Base-by-base conservation (phyloP, 2,888 invertebrate species). In the Atherix ibis region DNA sequence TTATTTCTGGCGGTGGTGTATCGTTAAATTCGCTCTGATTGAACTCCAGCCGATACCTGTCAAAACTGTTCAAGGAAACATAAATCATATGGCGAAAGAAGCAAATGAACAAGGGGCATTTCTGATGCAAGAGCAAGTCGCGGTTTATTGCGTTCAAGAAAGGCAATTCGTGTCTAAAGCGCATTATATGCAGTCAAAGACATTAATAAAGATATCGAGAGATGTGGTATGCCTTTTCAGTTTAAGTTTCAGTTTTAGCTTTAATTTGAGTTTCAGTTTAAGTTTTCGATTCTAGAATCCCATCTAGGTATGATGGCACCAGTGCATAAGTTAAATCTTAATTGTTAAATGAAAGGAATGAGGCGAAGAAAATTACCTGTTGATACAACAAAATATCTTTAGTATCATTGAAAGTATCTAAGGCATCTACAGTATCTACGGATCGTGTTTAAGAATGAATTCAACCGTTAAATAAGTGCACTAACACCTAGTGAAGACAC, bases 181-280 rank as follows among this genome's bases (percentile, higher is more conserved):
- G 27, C 37, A 38, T 40, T 38, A 38, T 36, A 28, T 32, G 31
- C n/a, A 37, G 32, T 36, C 32, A 38, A 37, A 40, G 34, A 35
- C 36, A 38, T 38, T 40, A 38, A 40, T 40, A 38, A 40, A 40
- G 40, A 32, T 34, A 40, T 40, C 38, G 36, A 36, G 34, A 32
- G 9, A 16, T n/a, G n/a, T n/a, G n/a, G n/a, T n/a, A n/a, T n/a
- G n/a, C n/a, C n/a, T n/a, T n/a, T n/a, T n/a, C n/a, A n/a, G n/a
- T n/a, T n/a, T n/a, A n/a, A n/a, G n/a, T n/a, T n/a, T n/a, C n/a
- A n/a, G n/a, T n/a, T n/a, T n/a, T n/a, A n/a, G n/a, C n/a, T n/a
- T n/a, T n/a, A n/a, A n/a, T n/a, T n/a, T n/a, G n/a, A n/a, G n/a
- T n/a, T n/a, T n/a, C n/a, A n/a, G n/a, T n/a, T n/a, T n/a, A n/a